These are phyloP conservation scores for Mesochorus sp. DNA, from an alignment of 2,888 invertebrate species.

Conservation along the genomic window DNA sequence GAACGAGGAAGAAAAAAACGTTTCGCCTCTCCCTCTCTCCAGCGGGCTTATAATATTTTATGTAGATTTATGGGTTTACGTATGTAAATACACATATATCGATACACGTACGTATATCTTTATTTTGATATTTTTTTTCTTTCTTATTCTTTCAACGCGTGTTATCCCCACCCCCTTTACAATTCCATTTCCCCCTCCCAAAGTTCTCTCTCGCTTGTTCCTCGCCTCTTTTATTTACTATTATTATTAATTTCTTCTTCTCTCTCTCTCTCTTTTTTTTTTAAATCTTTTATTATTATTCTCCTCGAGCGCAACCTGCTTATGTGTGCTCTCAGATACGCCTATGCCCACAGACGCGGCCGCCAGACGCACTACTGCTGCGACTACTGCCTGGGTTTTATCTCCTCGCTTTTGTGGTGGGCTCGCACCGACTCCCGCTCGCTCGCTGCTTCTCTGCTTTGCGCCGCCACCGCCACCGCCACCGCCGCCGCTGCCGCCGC, in stretches of 20 bases:
- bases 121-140: conserved; percentile 29
- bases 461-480: conserved; percentile 24
- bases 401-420: conserved; percentile 5
- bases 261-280: conserved; percentile 3
- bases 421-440: conserved; percentile 7
- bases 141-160: too few species aligned
- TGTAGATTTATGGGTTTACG: background rate
- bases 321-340: conserved; percentile 29
- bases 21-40: background rate
- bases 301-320: conserved; percentile 19
- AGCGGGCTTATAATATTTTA: background rate
- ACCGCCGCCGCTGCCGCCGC: conserved; percentile 2
- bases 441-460: conserved; percentile 13
- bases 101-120: background rate
- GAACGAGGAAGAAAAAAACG: background rate
- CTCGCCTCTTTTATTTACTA: conserved; percentile 5
- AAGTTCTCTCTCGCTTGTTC: background rate
- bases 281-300: too few species aligned
- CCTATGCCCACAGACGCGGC: conserved; percentile 61
- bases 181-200: conserved; percentile 30
- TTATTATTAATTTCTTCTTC: background rate
- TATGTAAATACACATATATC: background rate
- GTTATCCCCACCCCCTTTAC: conserved; percentile 6
- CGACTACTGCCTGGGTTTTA: conserved; percentile 34
- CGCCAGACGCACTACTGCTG: conserved; percentile 62